These are phyloP conservation scores for Paedocypris sp. DNA, from an alignment of 2,113 vertebrate species.

Conservation along the genomic window DNA sequence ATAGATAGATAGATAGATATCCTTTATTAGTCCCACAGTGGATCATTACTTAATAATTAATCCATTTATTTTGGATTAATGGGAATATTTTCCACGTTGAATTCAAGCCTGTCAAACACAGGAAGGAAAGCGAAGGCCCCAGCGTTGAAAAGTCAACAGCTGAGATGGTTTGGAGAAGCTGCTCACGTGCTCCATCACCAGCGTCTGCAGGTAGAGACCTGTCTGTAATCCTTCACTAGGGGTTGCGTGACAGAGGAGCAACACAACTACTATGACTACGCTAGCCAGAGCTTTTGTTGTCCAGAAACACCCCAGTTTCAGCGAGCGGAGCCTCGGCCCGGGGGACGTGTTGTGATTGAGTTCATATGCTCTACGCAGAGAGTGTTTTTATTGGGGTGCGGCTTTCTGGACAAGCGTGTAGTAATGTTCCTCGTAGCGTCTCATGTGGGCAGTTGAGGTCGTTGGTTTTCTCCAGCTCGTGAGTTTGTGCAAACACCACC, in stretches of 20 bases:
- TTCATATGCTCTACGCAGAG: slow-evolving; percentile 24
- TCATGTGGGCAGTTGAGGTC: neutral
- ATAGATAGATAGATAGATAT: too few relatives aligned
- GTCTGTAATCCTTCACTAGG: neutral
- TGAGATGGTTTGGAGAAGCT: too few relatives aligned
- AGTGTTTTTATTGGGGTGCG: slow-evolving; percentile 7
- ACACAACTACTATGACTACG: neutral
- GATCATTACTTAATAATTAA: too few relatives aligned
- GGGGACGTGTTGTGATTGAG: slow-evolving; percentile 11
- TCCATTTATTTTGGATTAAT: too few relatives aligned
- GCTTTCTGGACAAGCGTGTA: neutral
- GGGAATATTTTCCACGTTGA: too few relatives aligned
- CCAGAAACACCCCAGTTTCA: neutral
- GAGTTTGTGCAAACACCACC: slow-evolving; percentile 3
- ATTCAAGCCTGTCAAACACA: too few relatives aligned
- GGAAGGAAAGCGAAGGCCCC: too few relatives aligned
- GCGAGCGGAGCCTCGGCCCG: slow-evolving; percentile 2
- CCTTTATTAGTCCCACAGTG: too few relatives aligned
- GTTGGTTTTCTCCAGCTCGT: neutral
- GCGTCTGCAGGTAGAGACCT: slow-evolving; percentile 6
- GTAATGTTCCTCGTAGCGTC: neutral
- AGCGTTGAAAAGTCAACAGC: too few relatives aligned
- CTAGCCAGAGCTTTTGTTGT: neutral
- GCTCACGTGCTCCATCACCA: too few relatives aligned
- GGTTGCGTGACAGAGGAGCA: slow-evolving; percentile 1